These are phyloP conservation scores for Ophion ellenae DNA, from an alignment of 2,888 invertebrate species.

Conservation along the genomic window DNA sequence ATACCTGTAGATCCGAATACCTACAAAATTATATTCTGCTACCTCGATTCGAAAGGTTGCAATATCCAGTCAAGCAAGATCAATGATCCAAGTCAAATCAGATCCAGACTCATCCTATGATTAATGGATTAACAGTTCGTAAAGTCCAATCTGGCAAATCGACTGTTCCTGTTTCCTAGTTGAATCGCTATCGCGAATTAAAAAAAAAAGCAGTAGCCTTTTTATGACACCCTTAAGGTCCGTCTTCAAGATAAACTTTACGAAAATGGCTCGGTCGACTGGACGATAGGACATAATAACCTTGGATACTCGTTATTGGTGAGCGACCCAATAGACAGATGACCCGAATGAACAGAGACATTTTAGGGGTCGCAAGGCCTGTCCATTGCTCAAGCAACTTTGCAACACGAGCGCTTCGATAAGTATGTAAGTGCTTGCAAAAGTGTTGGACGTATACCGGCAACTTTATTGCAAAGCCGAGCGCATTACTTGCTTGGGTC, in stretches of 20 bases:
- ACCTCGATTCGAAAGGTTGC: no score
- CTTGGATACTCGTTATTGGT: neutral
- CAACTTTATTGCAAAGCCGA: neutral
- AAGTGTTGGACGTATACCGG: neutral
- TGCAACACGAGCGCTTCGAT: conserved; percentile 1
- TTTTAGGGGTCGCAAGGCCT: neutral
- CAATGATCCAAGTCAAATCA: neutral
- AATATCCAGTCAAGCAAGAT: neutral
- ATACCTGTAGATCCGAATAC: no score
- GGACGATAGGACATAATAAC: neutral
- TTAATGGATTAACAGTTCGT: neutral
- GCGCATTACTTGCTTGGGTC: neutral
- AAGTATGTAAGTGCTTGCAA: neutral
- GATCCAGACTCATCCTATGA: neutral
- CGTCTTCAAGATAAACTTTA: no score
- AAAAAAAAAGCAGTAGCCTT: no score
- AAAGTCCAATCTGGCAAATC: neutral
- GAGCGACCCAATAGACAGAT: neutral
- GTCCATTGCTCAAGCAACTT: neutral
- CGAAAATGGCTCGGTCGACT: no score
- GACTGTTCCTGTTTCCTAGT: neutral
- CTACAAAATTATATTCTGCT: no score
- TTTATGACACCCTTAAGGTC: no score
- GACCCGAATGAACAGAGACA: conserved; percentile 3
- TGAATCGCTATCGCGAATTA: no score